Evolutionary conservation across 2,888 invertebrate species (phyloP), one percentile per base, ranked within the genome.

Genomic region (Aleiodes testaceus): DNA sequence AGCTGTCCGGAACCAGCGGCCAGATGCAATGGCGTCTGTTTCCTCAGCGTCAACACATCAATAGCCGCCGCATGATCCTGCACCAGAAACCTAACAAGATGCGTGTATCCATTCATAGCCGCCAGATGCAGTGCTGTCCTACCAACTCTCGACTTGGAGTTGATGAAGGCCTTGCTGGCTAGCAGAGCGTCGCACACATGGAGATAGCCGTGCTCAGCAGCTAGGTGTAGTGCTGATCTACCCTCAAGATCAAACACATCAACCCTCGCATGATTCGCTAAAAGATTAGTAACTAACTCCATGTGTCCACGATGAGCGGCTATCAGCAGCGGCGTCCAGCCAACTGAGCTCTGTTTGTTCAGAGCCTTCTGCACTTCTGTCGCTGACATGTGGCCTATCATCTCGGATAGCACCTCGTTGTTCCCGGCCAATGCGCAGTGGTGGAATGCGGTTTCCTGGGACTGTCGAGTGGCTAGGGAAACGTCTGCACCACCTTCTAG

Each of bases 161-260:
- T 99, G 76, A 99, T 99, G 88, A 99, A 99, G 0, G 99, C 99
- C 88, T 99, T 99, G 88, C 97, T 95, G 64, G 95, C 94, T 49
- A 99, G 90, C 66, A 99, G 89, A 0, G 92, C 96, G 89, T 96
- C 95, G 87, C 96, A 96, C 0, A 96, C 95, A 78, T 89, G 87
- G 79, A 97, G 90, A 85, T 93, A 98, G 2, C 98, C 98, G 81
- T 94, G 94, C 88, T 98, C 97, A 0, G 98, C 97, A 12, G 98
- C 97, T 79, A 98, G 89, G 88, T 99, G 98, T 64, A 99, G 90
- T 0, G 98, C 98, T 2, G 98, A 98, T 81, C 98, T 90, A 42
- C 96, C 96, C 88, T 99, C 98, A 77, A 93, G 93, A 86, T 99
- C 99, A 87, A 99, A 99, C 0, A 99, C 99, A 87, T 99, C 99